Percentiles rank a stretch among this genome's conserved stretches.
phyloP scores from a whole-genome alignment of 1,140 invertebrate species.

The Anastatus disparis region DNA sequence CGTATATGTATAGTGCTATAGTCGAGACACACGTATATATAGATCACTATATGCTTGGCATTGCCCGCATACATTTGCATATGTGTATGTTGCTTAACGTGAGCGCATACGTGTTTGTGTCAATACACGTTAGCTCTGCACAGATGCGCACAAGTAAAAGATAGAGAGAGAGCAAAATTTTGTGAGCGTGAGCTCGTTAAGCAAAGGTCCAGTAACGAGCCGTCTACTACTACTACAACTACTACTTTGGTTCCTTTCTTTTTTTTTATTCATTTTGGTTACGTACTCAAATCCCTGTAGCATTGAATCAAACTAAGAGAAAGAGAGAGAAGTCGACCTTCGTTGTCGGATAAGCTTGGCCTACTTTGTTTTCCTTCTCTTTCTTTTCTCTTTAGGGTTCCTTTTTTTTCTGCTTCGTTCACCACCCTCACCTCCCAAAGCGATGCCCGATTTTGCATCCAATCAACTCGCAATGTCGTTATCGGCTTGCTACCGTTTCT shows the following conservation, averaged over 20 bases:
- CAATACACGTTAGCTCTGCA: constrained; percentile 37
- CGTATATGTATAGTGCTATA: background rate
- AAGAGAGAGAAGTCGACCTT: constrained; percentile 14
- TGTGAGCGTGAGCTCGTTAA: constrained; percentile 45
- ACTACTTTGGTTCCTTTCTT: constrained; percentile 40
- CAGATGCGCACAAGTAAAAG: constrained; percentile 38
- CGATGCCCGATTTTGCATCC: constrained; percentile 23
- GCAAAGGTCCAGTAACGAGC: constrained; percentile 47
- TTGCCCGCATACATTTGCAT: constrained; percentile 26
- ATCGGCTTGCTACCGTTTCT: constrained; percentile 25
- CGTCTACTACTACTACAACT: constrained; percentile 46
- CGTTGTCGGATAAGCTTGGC: constrained; percentile 16
- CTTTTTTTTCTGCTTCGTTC: constrained; percentile 20
- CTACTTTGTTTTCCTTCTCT: constrained; percentile 10
- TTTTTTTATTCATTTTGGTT: constrained; percentile 7
- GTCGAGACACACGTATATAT: background rate
- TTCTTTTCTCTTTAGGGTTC: background rate
- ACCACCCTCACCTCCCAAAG: background rate
- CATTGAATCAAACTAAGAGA: constrained; percentile 8
- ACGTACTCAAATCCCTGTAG: constrained; percentile 10
- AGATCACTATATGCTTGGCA: background rate
- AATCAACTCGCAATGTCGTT: constrained; percentile 33
- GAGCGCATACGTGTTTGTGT: constrained; percentile 42
- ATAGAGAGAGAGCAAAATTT: no score
- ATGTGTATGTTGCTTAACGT: constrained; percentile 38